Conservation (phyloP, 1,140 invertebrate genomes). For the Daktulosphaira vitifoliae region DNA sequence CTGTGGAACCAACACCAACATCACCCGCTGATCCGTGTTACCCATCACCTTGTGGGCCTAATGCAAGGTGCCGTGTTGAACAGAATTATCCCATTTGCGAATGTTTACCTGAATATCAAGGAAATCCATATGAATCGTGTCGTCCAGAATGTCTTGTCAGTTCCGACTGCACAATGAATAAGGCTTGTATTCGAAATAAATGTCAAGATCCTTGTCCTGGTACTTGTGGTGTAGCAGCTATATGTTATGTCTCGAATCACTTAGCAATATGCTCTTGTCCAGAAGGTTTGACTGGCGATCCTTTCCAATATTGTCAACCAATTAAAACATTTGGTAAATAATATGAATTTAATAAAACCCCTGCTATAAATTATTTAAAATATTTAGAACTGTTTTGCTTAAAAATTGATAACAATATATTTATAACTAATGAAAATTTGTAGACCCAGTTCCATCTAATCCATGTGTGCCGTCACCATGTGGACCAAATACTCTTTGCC, state of each 20-base stretch:
- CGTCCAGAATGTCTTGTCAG: slow-evolving; percentile 69
- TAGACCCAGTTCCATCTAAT: slow-evolving; percentile 40
- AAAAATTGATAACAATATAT: neutral
- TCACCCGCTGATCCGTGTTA: slow-evolving; percentile 51
- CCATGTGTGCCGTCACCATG: slow-evolving; percentile 65
- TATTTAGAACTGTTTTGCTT: no score
- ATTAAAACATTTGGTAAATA: no score
- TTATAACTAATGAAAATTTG: no score
- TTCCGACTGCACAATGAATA: slow-evolving; percentile 65
- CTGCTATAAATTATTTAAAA: no score
- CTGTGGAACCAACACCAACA: slow-evolving; percentile 33
- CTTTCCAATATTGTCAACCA: slow-evolving; percentile 49
- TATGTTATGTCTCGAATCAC: slow-evolving; percentile 60
- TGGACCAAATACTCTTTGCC: slow-evolving; percentile 62
- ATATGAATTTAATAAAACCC: no score
- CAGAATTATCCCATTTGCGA: slow-evolving; percentile 52
- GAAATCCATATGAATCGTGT: slow-evolving; percentile 69
- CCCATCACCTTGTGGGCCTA: slow-evolving; percentile 58
- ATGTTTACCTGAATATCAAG: slow-evolving; percentile 63
- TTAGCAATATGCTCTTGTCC: slow-evolving; percentile 62
- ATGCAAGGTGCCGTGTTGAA: slow-evolving; percentile 54
- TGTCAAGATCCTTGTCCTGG: slow-evolving; percentile 74
- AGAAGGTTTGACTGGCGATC: slow-evolving; percentile 52
- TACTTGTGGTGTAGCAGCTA: slow-evolving; percentile 54
- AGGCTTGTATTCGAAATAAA: slow-evolving; percentile 67